A percentile compares a stretch with the other conserved stretches of the same genome.
Conservation (phyloP, 2,113 vertebrate species). For the Reinhardtius hippoglossoides region DNA sequence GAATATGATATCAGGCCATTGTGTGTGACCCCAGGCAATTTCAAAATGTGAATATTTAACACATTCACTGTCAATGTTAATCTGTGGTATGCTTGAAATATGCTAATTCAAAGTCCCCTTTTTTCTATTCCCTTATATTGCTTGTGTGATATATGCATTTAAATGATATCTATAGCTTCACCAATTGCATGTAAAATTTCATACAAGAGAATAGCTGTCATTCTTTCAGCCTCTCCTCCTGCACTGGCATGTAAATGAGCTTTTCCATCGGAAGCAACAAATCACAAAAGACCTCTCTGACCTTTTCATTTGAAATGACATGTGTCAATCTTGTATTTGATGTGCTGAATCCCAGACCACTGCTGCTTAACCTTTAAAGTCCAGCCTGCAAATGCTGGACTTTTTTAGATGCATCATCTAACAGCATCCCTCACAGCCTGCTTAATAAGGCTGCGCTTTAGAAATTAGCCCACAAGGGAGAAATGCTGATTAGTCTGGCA, state of each 20-base stretch:
- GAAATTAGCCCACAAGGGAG: constrained; percentile 49
- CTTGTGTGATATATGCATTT: background rate
- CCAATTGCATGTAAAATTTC: background rate
- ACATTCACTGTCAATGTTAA: no score
- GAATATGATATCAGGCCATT: no score
- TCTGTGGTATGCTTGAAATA: background rate
- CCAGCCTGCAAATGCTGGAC: background rate
- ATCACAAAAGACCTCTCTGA: constrained; percentile 43
- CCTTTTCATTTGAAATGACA: constrained; percentile 49
- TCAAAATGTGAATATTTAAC: no score
- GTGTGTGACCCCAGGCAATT: no score
- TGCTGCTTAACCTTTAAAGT: constrained; percentile 55
- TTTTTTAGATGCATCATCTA: constrained; percentile 4
- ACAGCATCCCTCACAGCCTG: constrained; percentile 7
- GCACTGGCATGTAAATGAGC: constrained; percentile 16
- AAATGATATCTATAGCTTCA: background rate
- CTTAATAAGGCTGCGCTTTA: constrained; percentile 31
- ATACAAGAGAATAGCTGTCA: constrained; percentile 22
- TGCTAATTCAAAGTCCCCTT: background rate
- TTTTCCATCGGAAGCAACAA: constrained; percentile 23
- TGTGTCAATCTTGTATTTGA: constrained; percentile 50
- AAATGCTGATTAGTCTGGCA: constrained; percentile 31
- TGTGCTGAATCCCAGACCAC: background rate
- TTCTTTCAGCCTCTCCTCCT: constrained; percentile 7
- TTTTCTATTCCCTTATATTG: background rate